These are phyloP conservation scores for Chelmon rostratus DNA, from an alignment of 2,797 vertebrate species.

Conservation along the genomic window DNA sequence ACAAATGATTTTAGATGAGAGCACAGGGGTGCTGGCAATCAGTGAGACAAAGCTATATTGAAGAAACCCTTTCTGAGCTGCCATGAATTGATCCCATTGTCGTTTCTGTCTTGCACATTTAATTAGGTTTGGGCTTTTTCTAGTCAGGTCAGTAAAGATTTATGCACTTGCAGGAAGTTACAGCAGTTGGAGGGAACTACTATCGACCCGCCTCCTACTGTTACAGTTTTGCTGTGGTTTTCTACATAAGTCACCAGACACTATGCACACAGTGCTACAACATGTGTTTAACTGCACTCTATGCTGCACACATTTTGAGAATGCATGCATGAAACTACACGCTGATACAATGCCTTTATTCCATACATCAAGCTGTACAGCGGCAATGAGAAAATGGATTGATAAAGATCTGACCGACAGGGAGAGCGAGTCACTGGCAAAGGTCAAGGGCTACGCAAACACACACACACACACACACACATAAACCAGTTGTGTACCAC, in stretches of 20 bases:
- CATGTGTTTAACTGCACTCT: slow-evolving; percentile 7
- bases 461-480: slow-evolving; percentile 7
- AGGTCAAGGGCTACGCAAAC: slow-evolving; percentile 50
- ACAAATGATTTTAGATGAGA: slow-evolving; percentile 71
- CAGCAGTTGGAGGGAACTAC: slow-evolving; percentile 65
- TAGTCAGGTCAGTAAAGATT: slow-evolving; percentile 63
- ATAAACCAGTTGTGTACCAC: background rate
- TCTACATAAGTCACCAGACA: slow-evolving; percentile 31
- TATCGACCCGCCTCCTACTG: slow-evolving; percentile 62
- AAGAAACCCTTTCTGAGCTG: slow-evolving; percentile 49
- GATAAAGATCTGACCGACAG: slow-evolving; percentile 47
- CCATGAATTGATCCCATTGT: slow-evolving; percentile 58
- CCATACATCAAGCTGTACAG: slow-evolving; percentile 34
- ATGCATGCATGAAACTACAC: background rate
- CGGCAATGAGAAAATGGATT: slow-evolving; percentile 31
- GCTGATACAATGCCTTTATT: background rate
- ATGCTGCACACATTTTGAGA: background rate
- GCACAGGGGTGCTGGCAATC: slow-evolving; percentile 63
- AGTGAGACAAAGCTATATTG: slow-evolving; percentile 66
- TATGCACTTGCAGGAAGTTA: slow-evolving; percentile 65
- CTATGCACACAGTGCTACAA: slow-evolving; percentile 17
- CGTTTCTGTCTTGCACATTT: slow-evolving; percentile 29
- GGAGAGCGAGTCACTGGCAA: slow-evolving; percentile 25
- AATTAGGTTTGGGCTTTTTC: slow-evolving; percentile 58
- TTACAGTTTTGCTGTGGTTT: slow-evolving; percentile 45